A percentile compares a stretch with the other conserved stretches of the same genome.
These are phyloP conservation scores for Euplexia lucipara DNA, from an alignment of 2,888 invertebrate species.

Conservation along the genomic window DNA sequence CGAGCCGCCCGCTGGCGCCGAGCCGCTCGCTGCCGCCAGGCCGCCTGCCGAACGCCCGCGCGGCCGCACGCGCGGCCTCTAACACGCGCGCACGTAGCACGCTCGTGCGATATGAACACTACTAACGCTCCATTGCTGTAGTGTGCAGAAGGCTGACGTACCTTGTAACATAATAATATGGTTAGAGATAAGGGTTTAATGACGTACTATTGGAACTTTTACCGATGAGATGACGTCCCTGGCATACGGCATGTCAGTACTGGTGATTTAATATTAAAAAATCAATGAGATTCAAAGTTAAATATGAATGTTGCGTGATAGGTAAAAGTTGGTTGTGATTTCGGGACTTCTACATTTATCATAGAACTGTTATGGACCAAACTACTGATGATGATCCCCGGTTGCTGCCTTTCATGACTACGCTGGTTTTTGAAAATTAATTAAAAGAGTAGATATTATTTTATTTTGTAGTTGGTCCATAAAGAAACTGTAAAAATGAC, in stretches of 20 bases:
- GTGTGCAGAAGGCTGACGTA: constrained; percentile 48
- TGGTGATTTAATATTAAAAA: not conserved
- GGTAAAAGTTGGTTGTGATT: constrained; percentile 48
- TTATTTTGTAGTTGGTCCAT: constrained; percentile 31
- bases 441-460: not conserved
- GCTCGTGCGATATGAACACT: constrained; percentile 10
- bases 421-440: not conserved
- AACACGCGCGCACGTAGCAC: constrained; percentile 6
- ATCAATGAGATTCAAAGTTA: constrained; percentile 11
- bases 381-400: not conserved
- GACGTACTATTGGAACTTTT: constrained; percentile 20
- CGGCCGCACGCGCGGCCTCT: constrained; percentile 29
- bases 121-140: constrained; percentile 3
- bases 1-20: too few species aligned
- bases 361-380: constrained; percentile 31
- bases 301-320: constrained; percentile 4
- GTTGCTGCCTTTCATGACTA: not conserved
- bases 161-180: constrained; percentile 16
- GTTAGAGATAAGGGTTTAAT: constrained; percentile 1
- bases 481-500: constrained; percentile 1
- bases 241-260: not conserved
- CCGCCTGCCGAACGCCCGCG: constrained; percentile 45
- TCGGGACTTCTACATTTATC: constrained; percentile 5
- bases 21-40: too few species aligned
- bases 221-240: not conserved